phyloP scores from a whole-genome alignment of 2,113 vertebrate species.

The Sisor rabdophorus region DNA sequence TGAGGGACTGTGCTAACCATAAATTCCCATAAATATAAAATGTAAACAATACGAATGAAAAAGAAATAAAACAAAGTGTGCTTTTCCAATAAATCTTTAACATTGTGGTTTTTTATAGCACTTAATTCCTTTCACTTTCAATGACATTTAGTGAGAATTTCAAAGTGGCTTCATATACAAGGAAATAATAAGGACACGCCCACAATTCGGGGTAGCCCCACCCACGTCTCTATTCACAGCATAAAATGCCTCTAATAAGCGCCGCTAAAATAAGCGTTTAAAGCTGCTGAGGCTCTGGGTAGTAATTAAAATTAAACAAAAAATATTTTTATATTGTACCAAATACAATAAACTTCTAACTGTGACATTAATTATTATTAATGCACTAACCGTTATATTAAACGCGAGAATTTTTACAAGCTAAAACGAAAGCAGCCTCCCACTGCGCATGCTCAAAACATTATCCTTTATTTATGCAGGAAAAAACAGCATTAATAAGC shows the following conservation, averaged over 20 bases:
- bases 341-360: neutral
- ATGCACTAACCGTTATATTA: neutral
- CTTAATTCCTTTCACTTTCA: neutral
- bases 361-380: neutral
- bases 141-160: neutral
- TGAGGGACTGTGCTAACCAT: too few species aligned
- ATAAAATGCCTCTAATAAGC: neutral
- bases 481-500: neutral
- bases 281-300: neutral
- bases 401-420: too few species aligned
- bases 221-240: neutral
- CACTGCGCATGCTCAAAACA: slow-evolving; percentile 35
- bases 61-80: neutral
- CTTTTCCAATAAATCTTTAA: too few species aligned
- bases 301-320: neutral
- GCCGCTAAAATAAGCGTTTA: neutral
- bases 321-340: too few species aligned
- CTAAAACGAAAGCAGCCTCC: slow-evolving; percentile 30
- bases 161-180: neutral
- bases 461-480: neutral
- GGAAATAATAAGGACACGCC: neutral
- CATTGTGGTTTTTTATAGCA: neutral
- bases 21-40: too few species aligned
- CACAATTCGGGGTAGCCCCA: neutral
- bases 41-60: too few species aligned